Evolutionary conservation across 92 coral and sea anemone species (phyloP).

Genomic region (Umimayanthus kanabou): DNA sequence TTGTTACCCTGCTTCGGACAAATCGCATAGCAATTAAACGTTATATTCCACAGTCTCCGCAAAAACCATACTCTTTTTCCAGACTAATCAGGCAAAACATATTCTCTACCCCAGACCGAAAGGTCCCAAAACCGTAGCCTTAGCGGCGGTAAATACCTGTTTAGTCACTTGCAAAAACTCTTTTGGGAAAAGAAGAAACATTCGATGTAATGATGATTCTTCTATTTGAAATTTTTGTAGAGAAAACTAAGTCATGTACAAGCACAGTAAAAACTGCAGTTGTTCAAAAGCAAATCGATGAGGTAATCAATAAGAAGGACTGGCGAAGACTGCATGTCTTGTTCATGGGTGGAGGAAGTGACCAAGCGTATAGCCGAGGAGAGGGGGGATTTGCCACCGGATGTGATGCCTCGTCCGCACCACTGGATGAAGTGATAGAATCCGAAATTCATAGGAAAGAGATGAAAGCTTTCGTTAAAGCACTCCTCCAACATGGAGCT

Average conservation of each 20-base stretch:
- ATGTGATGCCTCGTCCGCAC: slow-evolving; percentile 16
- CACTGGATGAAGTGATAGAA: slow-evolving; percentile 28
- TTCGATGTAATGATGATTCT: not conserved
- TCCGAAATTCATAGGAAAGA: not conserved
- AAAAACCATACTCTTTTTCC: too few relatives aligned
- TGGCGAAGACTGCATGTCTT: slow-evolving; percentile 24
- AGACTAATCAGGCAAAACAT: too few relatives aligned
- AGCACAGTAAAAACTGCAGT: not conserved
- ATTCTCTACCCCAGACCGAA: too few relatives aligned
- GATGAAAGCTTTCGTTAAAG: slow-evolving; percentile 1
- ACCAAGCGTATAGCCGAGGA: slow-evolving; percentile 1
- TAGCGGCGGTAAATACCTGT: too few relatives aligned
- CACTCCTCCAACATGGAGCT: slow-evolving; percentile 21
- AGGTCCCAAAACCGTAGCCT: too few relatives aligned
- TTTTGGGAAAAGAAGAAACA: not conserved
- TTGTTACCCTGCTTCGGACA: too few relatives aligned
- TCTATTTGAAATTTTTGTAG: not conserved
- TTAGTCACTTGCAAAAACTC: too few relatives aligned
- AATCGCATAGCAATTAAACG: too few relatives aligned
- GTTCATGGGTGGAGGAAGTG: slow-evolving; percentile 43
- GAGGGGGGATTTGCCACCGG: slow-evolving; percentile 38
- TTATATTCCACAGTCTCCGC: too few relatives aligned
- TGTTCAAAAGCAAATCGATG: slow-evolving; percentile 27
- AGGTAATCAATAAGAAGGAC: not conserved
- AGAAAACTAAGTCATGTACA: slow-evolving; percentile 22